Conservation (phyloP, 2,797 vertebrate species). For the Vultur gryphus region DNA sequence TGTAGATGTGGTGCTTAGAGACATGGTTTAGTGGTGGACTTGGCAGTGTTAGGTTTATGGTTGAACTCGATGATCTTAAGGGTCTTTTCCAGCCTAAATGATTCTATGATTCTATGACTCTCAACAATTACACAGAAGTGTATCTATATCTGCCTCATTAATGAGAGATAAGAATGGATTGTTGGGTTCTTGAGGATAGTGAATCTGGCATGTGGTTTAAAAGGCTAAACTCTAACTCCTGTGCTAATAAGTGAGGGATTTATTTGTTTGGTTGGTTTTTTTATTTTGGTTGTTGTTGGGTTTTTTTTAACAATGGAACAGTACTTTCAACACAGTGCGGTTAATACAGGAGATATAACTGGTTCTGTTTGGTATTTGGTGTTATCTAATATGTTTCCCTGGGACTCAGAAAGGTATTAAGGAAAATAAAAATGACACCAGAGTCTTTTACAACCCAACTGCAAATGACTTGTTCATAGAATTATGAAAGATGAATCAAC, state of each 20-base stretch:
- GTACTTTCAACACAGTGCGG: not conserved
- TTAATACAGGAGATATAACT: not conserved
- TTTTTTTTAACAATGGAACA: not conserved
- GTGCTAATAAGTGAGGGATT: not conserved
- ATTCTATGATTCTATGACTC: not conserved
- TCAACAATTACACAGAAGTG: not conserved
- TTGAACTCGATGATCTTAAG: not conserved
- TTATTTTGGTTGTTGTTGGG: accelerated
- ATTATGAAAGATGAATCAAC: not conserved
- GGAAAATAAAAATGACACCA: not conserved
- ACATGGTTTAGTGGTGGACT: not conserved
- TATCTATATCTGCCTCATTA: not conserved
- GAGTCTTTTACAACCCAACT: not conserved
- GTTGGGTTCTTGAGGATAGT: not conserved
- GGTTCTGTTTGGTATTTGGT: not conserved
- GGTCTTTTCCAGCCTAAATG: not conserved
- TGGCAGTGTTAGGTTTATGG: not conserved
- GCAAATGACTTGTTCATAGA: not conserved
- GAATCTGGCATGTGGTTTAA: not conserved
- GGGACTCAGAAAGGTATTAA: not conserved
- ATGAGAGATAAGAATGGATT: not conserved
- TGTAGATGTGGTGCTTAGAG: too few species aligned
- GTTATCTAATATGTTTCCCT: not conserved
- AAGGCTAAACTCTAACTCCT: not conserved
- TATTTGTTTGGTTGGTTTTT: not conserved